Evolutionary conservation across 2,888 invertebrate species (phyloP).

Genomic region (Noctuana brunneofusca): DNA sequence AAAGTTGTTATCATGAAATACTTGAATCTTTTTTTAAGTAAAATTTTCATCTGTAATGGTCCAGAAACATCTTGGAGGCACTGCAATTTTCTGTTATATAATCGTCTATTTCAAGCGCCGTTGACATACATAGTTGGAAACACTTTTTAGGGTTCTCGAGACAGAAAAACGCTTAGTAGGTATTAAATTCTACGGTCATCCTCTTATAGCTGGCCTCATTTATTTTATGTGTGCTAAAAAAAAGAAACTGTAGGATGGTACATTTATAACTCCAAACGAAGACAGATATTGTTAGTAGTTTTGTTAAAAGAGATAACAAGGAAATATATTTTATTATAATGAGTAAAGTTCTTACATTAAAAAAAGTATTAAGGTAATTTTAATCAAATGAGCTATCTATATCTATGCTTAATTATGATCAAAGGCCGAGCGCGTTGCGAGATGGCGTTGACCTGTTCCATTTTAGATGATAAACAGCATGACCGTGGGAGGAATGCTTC

Average conservation of each 20-base stretch:
- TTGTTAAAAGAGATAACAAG: no score
- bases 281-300: no score
- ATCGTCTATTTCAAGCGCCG: constrained; percentile 20
- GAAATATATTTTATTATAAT: no score
- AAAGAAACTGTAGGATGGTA: neutral
- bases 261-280: no score
- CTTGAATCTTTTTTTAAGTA: neutral
- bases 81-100: constrained; percentile 24
- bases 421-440: constrained; percentile 13
- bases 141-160: constrained; percentile 31
- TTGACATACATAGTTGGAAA: constrained; percentile 31
- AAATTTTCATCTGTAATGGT: neutral
- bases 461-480: constrained; percentile 44
- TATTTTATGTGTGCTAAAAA: constrained; percentile 1
- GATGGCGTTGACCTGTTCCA: constrained; percentile 44
- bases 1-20: neutral
- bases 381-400: neutral
- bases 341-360: no score
- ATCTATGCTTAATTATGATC: neutral
- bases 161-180: constrained; percentile 25
- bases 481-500: constrained; percentile 65
- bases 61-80: constrained; percentile 14
- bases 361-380: no score
- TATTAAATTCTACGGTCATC: constrained; percentile 12
- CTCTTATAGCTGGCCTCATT: constrained; percentile 19